phyloP scores from a whole-genome alignment of 2,113 vertebrate species.

The Bagarius yarrelli region DNA sequence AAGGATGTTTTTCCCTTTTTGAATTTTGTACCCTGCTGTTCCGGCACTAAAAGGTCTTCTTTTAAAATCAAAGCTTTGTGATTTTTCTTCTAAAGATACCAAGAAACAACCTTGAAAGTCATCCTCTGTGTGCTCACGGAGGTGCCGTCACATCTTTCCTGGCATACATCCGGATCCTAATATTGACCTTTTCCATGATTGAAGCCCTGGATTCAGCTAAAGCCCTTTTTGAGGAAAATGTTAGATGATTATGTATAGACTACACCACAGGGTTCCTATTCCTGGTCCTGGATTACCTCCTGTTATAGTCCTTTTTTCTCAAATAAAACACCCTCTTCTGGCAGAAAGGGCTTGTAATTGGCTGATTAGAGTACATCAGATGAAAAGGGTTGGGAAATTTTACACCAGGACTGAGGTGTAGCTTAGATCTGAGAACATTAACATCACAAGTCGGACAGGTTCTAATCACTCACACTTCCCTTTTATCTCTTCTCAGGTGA shows the following conservation, averaged over 20 bases:
- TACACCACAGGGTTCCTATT: neutral
- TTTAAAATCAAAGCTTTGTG: conserved; percentile 40
- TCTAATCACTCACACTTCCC: neutral
- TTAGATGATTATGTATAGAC: conserved; percentile 19
- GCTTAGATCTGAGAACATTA: neutral
- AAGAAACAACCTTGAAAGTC: conserved; percentile 28
- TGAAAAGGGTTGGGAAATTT: neutral
- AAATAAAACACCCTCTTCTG: neutral
- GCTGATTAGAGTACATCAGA: neutral
- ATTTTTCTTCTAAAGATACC: conserved; percentile 39
- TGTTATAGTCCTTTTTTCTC: neutral
- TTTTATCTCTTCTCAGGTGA: conserved; percentile 51
- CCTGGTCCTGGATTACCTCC: neutral
- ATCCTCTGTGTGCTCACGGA: conserved; percentile 3
- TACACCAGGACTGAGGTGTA: neutral
- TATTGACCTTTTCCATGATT: conserved; percentile 27
- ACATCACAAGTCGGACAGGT: neutral
- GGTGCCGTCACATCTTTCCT: neutral
- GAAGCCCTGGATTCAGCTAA: conserved; percentile 2
- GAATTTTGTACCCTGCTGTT: conserved; percentile 32
- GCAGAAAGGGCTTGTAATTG: neutral
- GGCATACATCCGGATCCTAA: neutral
- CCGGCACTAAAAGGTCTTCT: conserved; percentile 25
- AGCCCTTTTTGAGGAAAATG: neutral
- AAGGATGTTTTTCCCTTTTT: neutral